Percentiles rank a stretch among this genome's conserved stretches.
Conservation (phyloP, 2,113 vertebrate species). For the Phocoena phocoena region DNA sequence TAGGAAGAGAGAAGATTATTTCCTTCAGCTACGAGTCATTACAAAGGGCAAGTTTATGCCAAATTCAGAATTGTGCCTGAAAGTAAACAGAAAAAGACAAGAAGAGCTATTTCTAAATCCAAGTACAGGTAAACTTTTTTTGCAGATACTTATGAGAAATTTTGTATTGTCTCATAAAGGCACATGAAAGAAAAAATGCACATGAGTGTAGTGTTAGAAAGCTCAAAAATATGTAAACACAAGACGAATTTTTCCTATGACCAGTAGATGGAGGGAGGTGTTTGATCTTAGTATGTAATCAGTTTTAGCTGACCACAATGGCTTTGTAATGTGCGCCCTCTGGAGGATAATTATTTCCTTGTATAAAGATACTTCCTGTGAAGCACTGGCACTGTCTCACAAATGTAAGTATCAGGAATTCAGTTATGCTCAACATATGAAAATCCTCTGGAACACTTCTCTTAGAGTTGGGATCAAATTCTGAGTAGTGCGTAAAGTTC, state of each 20-base stretch:
- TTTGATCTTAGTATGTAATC: neutral
- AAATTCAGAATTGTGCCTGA: neutral
- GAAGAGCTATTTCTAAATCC: conserved; percentile 37
- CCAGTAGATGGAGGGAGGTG: neutral
- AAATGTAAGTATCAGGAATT: neutral
- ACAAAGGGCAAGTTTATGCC: neutral
- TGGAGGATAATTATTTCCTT: conserved; percentile 45
- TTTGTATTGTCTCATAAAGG: neutral
- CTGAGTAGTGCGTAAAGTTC: neutral
- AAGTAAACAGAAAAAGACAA: conserved; percentile 20
- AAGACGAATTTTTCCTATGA: neutral
- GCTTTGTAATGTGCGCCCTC: conserved; percentile 15
- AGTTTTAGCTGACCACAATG: neutral
- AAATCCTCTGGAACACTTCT: neutral
- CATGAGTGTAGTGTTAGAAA: neutral
- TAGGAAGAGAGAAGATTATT: conserved; percentile 29
- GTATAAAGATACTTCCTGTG: neutral
- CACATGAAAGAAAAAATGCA: neutral
- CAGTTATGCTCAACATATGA: neutral
- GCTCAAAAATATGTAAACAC: conserved; percentile 25
- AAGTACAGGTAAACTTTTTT: conserved; percentile 8
- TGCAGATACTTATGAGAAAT: neutral
- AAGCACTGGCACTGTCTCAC: neutral
- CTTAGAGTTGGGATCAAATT: neutral
- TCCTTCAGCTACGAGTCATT: conserved; percentile 12